These are phyloP conservation scores for Parazoanthus darwini DNA, from an alignment of 92 coral and sea anemone genomes.

Conservation along the genomic window DNA sequence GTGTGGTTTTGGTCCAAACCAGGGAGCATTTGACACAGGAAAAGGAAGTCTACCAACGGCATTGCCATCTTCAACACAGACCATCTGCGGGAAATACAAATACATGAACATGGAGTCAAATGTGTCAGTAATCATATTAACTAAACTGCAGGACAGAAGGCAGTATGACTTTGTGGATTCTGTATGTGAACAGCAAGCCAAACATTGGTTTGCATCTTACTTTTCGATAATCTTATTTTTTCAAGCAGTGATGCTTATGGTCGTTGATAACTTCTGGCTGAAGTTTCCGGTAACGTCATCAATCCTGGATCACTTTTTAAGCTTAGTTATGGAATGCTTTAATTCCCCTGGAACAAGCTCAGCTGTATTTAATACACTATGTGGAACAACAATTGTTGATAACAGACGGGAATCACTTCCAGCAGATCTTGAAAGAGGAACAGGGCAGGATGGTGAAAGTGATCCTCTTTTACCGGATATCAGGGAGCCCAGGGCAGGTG, in stretches of 20 bases:
- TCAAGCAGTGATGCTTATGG: constrained; percentile 47
- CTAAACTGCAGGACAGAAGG: constrained; percentile 50
- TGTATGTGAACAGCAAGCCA: constrained; percentile 50
- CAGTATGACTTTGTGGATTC: constrained; percentile 65
- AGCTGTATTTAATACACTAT: constrained; percentile 44
- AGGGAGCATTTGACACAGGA: background rate
- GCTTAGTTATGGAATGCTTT: constrained; percentile 58
- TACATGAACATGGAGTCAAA: background rate
- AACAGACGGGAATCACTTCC: background rate
- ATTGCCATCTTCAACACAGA: background rate
- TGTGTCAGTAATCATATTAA: constrained; percentile 16
- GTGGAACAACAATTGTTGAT: constrained; percentile 25
- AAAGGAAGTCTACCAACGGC: constrained; percentile 8
- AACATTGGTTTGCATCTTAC: constrained; percentile 55
- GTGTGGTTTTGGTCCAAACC: constrained; percentile 21
- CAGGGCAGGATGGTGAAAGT: background rate
- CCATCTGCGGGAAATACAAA: constrained; percentile 6
- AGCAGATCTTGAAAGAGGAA: background rate
- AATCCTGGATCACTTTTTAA: constrained; percentile 49
- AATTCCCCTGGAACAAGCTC: constrained; percentile 44
- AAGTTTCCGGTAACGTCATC: constrained; percentile 51
- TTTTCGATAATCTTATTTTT: constrained; percentile 49
- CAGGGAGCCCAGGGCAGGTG: background rate
- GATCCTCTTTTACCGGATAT: background rate
- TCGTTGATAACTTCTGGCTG: constrained; percentile 62